Evolutionary conservation across 2,888 invertebrate genomes (phyloP), one percentile per base, ranked within the genome.

Genomic region (Oscheius sp.): DNA sequence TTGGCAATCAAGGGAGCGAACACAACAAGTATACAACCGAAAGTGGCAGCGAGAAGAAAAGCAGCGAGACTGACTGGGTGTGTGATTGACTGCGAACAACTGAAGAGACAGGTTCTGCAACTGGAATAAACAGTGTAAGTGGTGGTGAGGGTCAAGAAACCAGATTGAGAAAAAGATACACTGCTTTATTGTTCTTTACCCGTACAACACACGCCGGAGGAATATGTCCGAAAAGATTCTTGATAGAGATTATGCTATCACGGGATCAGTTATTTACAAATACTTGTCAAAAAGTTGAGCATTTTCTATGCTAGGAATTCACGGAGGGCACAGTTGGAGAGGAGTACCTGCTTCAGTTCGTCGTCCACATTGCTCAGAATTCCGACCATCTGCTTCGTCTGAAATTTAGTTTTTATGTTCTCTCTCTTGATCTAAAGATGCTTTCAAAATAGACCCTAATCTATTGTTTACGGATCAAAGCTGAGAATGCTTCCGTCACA

Each of bases 261-360:
- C 42, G 42, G 42, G 42, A 42, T 42, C 42, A 32, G 33, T 21
- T 57, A 60, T 60, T 60, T 60, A 60, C 60, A 60, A 60, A 53
- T 53, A 53, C n/a, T 21, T 53, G n/a, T 53, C 53, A 21, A 4
- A 7, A 11, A 21, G n/a, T 42, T 42, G 42, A 42, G 42, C 42
- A 42, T 42, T 21, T 21, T 21, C 48, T 50, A 63, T 5, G 63
- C n/a, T 10, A 63, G 4, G 63, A 63, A 63, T 62, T 85, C 86
- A 3, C 87, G 78, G 21, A 87, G 75, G n/a, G 85, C 79, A 70
- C 83, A 82, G 78, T 88, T 88, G 13, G 86, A 86, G 77, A 88
- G 75, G 21, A 88, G 76, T 32, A 88, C 72, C 48, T 82, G 79
- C 63, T 86, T 85, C 33, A 88, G 79, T 58, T 88, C 88, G 4